Conservation (phyloP, 2,797 vertebrate species). For the Telmatherina bonti region DNA sequence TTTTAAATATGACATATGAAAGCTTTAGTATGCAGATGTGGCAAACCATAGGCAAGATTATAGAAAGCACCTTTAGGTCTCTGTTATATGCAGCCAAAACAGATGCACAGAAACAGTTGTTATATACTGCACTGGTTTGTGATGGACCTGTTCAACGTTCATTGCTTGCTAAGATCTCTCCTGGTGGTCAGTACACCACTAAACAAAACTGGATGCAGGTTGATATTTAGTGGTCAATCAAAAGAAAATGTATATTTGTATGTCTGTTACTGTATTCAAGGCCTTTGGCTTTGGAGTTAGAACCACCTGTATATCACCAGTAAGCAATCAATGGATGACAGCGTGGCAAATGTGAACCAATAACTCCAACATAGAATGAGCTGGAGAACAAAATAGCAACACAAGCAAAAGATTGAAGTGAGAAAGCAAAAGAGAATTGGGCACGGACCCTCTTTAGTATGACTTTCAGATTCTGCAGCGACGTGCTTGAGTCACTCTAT, state of each 20-base stretch:
- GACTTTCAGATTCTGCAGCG: conserved; percentile 15
- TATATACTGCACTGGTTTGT: no score
- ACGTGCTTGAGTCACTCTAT: background rate
- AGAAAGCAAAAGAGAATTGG: conserved; percentile 5
- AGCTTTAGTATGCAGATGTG: no score
- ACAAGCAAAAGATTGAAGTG: conserved; percentile 10
- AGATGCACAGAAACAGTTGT: no score
- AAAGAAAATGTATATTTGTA: background rate
- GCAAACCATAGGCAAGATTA: no score
- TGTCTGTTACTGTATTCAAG: background rate
- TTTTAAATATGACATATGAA: background rate
- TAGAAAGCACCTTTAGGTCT: no score
- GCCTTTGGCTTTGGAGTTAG: background rate
- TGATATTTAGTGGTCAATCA: no score
- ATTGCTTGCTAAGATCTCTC: no score
- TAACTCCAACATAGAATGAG: conserved; percentile 14
- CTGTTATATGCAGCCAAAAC: no score
- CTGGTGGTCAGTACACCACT: no score
- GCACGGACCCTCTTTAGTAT: conserved; percentile 6
- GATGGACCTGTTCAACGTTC: no score
- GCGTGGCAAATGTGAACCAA: background rate
- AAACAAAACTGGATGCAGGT: no score
- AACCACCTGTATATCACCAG: conserved; percentile 32
- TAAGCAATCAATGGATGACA: conserved; percentile 37
- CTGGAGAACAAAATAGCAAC: conserved; percentile 17